Percentiles rank a stretch among this genome's conserved stretches.
Conservation (phyloP, 1,140 invertebrate species). For the Phthorimaea operculella region DNA sequence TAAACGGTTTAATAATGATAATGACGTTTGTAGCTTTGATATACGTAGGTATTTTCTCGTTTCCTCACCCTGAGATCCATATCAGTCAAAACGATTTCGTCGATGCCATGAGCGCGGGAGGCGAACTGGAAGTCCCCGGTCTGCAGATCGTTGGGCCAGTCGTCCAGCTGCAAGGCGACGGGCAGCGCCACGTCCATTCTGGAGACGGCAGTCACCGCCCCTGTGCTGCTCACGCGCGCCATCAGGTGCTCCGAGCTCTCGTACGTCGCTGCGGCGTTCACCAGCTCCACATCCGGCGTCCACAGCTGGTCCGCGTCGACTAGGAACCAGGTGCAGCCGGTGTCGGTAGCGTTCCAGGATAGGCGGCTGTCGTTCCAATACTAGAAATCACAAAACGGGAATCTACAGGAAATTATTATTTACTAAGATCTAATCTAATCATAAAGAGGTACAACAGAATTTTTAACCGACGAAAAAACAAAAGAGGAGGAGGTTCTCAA, state of each 20-base stretch:
- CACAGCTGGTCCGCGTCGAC: constrained; percentile 37
- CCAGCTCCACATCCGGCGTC: constrained; percentile 39
- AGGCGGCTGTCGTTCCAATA: constrained; percentile 44
- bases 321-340: constrained; percentile 31
- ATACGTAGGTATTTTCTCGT: too few relatives aligned
- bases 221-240: constrained; percentile 30
- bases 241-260: constrained; percentile 18
- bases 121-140: constrained; percentile 34
- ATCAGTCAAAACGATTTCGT: constrained; percentile 29
- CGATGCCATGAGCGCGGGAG: constrained; percentile 24
- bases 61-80: neutral
- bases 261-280: constrained; percentile 30
- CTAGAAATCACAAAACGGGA: constrained; percentile 18
- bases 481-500: too few relatives aligned
- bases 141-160: constrained; percentile 46
- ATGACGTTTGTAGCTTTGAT: too few relatives aligned
- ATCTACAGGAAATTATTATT: too few relatives aligned
- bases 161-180: constrained; percentile 24
- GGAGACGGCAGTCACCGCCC: constrained; percentile 29
- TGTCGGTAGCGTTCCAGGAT: constrained; percentile 39
- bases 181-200: constrained; percentile 38
- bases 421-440: too few relatives aligned
- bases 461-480: too few relatives aligned
- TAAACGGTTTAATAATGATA: too few relatives aligned
- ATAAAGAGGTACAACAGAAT: too few relatives aligned